Conservation (phyloP, 1,140 invertebrate species). For the Ctenoplectra terminalis region DNA sequence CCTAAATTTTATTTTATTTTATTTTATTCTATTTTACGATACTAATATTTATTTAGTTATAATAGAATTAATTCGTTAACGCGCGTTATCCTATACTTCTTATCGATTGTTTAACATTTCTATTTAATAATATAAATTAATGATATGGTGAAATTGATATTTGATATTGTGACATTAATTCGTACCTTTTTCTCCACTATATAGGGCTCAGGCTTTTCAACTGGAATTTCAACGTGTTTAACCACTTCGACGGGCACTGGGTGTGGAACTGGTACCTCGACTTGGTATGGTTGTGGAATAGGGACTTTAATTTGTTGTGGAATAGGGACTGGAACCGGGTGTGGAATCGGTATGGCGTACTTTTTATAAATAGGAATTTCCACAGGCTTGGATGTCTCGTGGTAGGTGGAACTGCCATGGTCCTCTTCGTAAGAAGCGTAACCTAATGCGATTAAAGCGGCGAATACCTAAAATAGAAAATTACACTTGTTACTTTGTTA, state of each 20-base stretch:
- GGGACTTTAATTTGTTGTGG: conserved; percentile 89
- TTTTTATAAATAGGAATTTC: conserved; percentile 90
- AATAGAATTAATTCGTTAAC: no score
- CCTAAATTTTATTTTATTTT: no score
- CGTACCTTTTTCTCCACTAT: conserved; percentile 87
- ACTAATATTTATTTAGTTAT: no score
- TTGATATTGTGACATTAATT: no score
- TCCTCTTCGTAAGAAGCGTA: conserved; percentile 73
- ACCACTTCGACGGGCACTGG: conserved; percentile 89
- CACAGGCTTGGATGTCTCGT: conserved; percentile 85
- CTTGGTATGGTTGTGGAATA: conserved; percentile 89
- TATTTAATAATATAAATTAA: no score
- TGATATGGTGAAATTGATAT: no score
- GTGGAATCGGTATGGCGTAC: conserved; percentile 89
- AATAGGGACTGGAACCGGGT: conserved; percentile 89
- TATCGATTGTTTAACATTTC: no score
- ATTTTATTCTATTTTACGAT: no score
- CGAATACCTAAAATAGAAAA: conserved; percentile 65
- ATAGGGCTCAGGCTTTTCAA: conserved; percentile 90
- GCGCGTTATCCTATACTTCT: no score
- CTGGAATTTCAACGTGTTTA: conserved; percentile 85
- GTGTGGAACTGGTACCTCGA: conserved; percentile 88
- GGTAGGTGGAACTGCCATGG: conserved; percentile 73
- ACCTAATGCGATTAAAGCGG: conserved; percentile 62
- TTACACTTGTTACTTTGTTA: neutral